Evolutionary conservation across 2,888 invertebrate species (phyloP), one percentile per base, ranked within the genome.

Genomic region (Teleogryllus oceanicus): DNA sequence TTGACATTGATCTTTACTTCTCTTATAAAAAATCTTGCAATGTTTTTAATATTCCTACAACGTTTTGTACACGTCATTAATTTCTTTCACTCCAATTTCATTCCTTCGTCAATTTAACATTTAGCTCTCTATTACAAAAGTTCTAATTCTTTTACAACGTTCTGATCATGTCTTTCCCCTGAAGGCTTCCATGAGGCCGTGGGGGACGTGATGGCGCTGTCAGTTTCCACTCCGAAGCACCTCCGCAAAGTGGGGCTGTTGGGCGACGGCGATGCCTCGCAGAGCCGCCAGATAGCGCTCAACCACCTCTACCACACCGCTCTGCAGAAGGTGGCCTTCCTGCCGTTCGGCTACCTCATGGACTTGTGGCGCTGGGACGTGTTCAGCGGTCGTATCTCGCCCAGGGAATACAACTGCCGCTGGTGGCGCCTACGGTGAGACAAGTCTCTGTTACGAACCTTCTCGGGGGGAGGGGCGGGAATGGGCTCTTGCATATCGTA

Each of bases 181-280:
- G 5, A 37, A 88, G 93, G 93, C 82, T 93, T 93, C 85, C 93
- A 94, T 84, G 93, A 94, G 86, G 93, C 93, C 1, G 92, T 93
- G 3, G 94, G 94, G 11, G 94, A 94, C 85, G 91, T 92, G 0
- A 90, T 94, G 81, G 90, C 93, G 0, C 84, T 93, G 76, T 93
- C 93, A 0, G 93, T 92, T 0, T 90, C 91, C 0, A 92, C 92
- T 1, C 91, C 92, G 0, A 92, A 92, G 84, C 94, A 94, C 87
- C 87, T 94, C 81, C 89, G 92, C 80, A 90, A 92, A 82, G 91
- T 97, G 78, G 87, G 86, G 10, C 83, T 88, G 4, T 85, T 90
- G 49, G 79, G 77, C 62, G 90, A 91, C 82, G 90, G 92, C 82
- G 90, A 92, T 83, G 90, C 90, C 18, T 37, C 37, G 37, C 37